These are phyloP conservation scores for Lasioglossum oenotherae DNA, from an alignment of 2,888 invertebrate genomes.

Conservation along the genomic window DNA sequence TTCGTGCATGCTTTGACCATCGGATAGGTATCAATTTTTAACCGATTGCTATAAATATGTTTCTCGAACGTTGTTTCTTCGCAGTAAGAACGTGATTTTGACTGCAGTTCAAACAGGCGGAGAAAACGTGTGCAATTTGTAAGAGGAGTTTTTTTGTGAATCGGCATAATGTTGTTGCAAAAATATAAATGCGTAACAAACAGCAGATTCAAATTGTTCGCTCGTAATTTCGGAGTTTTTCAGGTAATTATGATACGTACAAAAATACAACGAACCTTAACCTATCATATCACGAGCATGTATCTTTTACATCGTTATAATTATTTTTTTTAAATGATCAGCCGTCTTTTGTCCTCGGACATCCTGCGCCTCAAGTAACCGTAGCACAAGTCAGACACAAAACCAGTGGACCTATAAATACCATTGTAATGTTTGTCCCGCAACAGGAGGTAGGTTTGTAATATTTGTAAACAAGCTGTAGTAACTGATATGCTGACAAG, in stretches of 20 bases:
- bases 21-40: background rate
- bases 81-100: conserved; percentile 1
- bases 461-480: background rate
- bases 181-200: conserved; percentile 58
- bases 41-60: background rate
- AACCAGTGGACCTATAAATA: conserved; percentile 93
- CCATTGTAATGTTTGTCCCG: conserved; percentile 98
- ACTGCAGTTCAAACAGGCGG: background rate
- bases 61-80: background rate
- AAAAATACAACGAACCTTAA: conserved; percentile 4
- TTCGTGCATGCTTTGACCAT: background rate
- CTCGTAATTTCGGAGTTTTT: conserved; percentile 69
- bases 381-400: conserved; percentile 72
- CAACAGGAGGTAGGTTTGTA: conserved; percentile 96
- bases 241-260: conserved; percentile 63
- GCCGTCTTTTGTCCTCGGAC: background rate
- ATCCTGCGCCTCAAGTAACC: conserved; percentile 8
- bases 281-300: background rate
- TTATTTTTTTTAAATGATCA: conserved; percentile 30
- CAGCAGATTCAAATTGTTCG: conserved; percentile 68
- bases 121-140: conserved; percentile 8
- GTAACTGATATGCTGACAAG: background rate
- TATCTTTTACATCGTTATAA: background rate
- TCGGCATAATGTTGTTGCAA: conserved; percentile 30
- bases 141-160: background rate